phyloP scores from a whole-genome alignment of 2,797 vertebrate species.

The Chiroxiphia lanceolata region DNA sequence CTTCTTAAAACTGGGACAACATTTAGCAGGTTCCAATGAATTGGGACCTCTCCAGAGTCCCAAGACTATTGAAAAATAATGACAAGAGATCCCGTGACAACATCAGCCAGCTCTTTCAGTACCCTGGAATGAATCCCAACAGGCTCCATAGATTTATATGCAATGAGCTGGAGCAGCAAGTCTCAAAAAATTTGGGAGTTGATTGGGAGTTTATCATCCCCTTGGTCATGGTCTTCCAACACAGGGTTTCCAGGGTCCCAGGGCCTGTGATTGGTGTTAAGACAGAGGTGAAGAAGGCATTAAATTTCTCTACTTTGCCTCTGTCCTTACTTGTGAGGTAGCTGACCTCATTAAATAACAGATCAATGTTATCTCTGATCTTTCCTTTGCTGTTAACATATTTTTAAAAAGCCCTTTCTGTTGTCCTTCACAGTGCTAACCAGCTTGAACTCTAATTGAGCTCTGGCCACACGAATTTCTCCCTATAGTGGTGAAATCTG shows the following conservation, averaged over 20 bases:
- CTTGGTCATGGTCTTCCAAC: neutral
- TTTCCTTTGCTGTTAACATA: neutral
- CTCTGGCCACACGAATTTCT: neutral
- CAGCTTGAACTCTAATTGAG: neutral
- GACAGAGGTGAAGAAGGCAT: neutral
- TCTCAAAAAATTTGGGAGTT: neutral
- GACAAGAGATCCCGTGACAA: neutral
- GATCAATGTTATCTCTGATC: neutral
- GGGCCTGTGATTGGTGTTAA: neutral
- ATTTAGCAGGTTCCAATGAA: neutral
- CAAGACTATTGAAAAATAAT: neutral
- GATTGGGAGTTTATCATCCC: neutral
- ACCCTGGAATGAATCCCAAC: neutral
- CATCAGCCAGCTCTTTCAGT: neutral
- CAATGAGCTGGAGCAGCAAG: neutral
- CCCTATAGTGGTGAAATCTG: neutral
- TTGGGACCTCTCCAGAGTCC: neutral
- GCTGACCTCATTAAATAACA: neutral
- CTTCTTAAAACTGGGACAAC: neutral
- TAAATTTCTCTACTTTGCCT: neutral
- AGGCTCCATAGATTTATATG: rapidly evolving
- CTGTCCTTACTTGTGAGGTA: neutral
- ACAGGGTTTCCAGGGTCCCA: neutral
- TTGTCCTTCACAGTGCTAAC: neutral
- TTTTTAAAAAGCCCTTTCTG: neutral